Percentiles rank a stretch among this genome's conserved stretches.
phyloP scores from a whole-genome alignment of 2,797 vertebrate species.

The Helarctos malayanus region DNA sequence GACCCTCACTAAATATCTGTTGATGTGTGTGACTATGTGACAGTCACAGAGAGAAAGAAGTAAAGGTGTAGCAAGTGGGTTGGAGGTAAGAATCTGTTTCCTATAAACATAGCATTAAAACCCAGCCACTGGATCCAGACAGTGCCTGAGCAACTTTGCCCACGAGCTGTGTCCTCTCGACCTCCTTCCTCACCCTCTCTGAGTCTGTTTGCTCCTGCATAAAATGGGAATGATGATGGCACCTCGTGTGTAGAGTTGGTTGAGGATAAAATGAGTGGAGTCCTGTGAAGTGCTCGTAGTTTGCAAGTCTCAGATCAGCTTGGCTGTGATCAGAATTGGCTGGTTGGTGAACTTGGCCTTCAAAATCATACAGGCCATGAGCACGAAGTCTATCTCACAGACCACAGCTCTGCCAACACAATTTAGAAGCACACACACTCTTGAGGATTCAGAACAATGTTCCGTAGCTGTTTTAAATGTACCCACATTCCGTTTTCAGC shows the following conservation, averaged over 20 bases:
- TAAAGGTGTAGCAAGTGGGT: not conserved
- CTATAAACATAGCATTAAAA: not conserved
- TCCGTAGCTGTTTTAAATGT: not conserved
- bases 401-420: too few relatives aligned
- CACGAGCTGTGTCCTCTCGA: not conserved
- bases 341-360: not conserved
- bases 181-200: not conserved
- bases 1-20: too few relatives aligned
- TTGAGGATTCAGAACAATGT: not conserved
- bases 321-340: not conserved
- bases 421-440: not conserved
- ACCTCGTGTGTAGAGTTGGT: not conserved
- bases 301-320: not conserved
- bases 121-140: not conserved
- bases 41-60: not conserved
- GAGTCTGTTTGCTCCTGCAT: rapidly evolving
- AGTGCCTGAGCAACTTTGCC: not conserved
- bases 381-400: not conserved
- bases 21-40: too few relatives aligned
- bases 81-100: not conserved
- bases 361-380: not conserved
- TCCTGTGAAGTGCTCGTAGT: not conserved
- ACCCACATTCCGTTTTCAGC: not conserved
- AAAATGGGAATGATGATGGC: not conserved
- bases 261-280: not conserved